These are phyloP conservation scores for Toxostoma redivivum DNA, from an alignment of 2,113 vertebrate genomes.

Conservation along the genomic window DNA sequence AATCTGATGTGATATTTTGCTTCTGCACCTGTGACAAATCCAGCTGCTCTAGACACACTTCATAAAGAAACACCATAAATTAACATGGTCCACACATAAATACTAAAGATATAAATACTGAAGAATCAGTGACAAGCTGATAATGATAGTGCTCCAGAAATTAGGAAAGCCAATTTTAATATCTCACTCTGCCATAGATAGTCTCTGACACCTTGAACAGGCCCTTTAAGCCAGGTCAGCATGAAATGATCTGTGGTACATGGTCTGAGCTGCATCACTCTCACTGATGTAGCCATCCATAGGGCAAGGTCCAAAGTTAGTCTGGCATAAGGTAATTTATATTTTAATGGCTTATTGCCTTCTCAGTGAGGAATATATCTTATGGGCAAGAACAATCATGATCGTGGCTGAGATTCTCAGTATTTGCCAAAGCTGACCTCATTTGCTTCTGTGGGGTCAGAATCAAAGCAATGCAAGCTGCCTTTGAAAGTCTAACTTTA, in stretches of 20 bases:
- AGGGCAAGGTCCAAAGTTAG: neutral
- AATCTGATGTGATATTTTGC: neutral
- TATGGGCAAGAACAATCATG: neutral
- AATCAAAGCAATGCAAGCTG: neutral
- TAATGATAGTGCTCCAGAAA: neutral
- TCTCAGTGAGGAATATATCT: neutral
- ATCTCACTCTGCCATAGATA: neutral
- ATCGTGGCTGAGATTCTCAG: neutral
- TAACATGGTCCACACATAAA: neutral
- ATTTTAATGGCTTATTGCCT: neutral
- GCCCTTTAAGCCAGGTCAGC: neutral
- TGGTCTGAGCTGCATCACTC: neutral
- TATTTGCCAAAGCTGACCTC: neutral
- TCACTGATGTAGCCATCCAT: neutral
- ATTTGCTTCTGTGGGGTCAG: neutral
- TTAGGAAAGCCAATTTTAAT: neutral
- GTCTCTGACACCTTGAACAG: neutral
- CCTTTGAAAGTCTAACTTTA: neutral
- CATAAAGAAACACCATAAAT: neutral
- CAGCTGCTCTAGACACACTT: neutral
- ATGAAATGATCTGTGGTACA: fast-evolving
- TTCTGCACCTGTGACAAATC: neutral
- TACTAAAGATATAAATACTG: neutral
- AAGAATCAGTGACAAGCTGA: neutral
- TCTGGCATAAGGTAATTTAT: neutral